Conservation (phyloP, 2,113 vertebrate species). For the Trochalopteron elliotii region DNA sequence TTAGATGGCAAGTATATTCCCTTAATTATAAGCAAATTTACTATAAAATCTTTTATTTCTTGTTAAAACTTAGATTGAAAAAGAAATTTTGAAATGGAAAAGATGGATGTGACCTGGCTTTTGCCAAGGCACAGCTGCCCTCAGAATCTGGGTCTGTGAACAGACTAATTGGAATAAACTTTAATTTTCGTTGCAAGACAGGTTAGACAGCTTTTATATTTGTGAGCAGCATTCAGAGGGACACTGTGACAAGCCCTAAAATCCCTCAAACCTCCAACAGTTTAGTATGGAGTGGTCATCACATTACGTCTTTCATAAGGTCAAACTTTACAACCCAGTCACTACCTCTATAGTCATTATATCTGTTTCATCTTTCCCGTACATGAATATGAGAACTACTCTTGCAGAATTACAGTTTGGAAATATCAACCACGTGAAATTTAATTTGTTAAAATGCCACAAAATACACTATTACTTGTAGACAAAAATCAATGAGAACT, state of each 20-base stretch:
- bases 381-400: neutral
- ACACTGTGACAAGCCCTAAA: neutral
- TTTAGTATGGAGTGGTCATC: conserved; percentile 13
- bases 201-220: conserved; percentile 38
- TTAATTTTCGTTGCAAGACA: conserved; percentile 52
- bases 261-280: neutral
- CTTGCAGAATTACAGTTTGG: neutral
- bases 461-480: neutral
- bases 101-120: neutral
- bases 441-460: neutral
- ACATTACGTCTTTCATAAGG: conserved; percentile 69
- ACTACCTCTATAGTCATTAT: conserved; percentile 1
- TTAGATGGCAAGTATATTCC: neutral
- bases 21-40: neutral
- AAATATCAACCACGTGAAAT: neutral
- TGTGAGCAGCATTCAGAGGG: neutral
- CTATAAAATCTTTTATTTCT: neutral
- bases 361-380: conserved; percentile 49
- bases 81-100: neutral
- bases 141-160: neutral
- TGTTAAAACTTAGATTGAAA: neutral
- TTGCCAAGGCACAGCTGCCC: neutral
- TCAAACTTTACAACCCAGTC: conserved; percentile 72
- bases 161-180: conserved; percentile 33
- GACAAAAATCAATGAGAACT: neutral